Conservation (phyloP, 2,113 vertebrate genomes). For the Grus americana region DNA sequence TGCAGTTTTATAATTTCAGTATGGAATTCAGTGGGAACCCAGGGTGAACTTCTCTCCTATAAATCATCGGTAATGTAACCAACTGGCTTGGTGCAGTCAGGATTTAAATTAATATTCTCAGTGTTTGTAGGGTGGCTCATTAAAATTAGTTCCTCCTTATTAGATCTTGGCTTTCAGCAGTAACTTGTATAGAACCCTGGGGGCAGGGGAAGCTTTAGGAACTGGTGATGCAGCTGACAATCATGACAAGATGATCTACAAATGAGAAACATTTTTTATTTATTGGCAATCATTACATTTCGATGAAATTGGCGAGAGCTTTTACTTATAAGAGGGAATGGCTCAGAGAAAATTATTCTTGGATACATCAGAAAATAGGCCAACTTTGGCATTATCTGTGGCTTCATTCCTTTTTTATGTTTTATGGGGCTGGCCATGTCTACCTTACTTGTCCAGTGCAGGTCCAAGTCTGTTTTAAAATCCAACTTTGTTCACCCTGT, state of each 20-base stretch:
- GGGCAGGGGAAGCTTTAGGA: not conserved
- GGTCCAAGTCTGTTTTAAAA: not conserved
- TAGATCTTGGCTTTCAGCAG: not conserved
- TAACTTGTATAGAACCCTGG: not conserved
- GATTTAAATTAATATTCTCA: not conserved
- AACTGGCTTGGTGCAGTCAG: not conserved
- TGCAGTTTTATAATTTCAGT: not conserved
- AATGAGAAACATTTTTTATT: not conserved
- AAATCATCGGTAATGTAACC: not conserved
- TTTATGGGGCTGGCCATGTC: not conserved
- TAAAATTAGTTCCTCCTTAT: not conserved
- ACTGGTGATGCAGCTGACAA: not conserved
- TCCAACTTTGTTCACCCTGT: not conserved
- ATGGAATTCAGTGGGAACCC: not conserved
- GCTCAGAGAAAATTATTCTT: not conserved
- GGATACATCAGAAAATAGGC: not conserved
- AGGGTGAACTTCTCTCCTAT: not conserved
- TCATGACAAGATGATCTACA: not conserved
- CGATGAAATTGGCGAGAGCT: not conserved
- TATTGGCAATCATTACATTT: not conserved
- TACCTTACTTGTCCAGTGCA: not conserved
- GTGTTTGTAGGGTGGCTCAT: not conserved
- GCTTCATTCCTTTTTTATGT: not conserved
- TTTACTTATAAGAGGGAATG: not conserved
- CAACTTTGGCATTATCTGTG: not conserved